These are phyloP conservation scores for Tromatobia lineatoria DNA, from an alignment of 2,888 invertebrate genomes.

Conservation along the genomic window DNA sequence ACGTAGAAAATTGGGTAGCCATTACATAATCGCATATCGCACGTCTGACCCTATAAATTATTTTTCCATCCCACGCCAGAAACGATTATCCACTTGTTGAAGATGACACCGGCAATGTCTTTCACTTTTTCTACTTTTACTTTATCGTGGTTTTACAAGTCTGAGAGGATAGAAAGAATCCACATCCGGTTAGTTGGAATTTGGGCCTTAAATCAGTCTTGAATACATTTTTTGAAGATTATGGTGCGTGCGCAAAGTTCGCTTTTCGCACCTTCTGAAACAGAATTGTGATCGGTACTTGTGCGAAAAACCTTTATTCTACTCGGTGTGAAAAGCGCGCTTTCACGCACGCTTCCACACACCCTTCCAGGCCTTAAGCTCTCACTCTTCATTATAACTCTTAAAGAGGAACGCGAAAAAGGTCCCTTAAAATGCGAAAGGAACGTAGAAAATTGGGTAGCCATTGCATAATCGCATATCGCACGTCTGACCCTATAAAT, in stretches of 20 bases:
- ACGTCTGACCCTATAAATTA: neutral
- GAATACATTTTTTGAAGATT: no score
- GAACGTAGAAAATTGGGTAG: constrained; percentile 8
- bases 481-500: neutral
- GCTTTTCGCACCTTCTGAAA: no score
- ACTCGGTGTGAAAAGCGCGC: no score
- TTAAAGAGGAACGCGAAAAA: constrained; percentile 14
- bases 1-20: constrained; percentile 15
- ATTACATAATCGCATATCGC: neutral
- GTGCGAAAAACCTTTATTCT: no score
- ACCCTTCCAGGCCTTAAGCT: constrained; percentile 2
- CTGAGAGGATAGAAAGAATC: neutral
- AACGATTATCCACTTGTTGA: neutral
- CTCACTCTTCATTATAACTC: constrained; percentile 36
- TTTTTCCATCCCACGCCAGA: neutral
- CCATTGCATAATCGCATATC: neutral
- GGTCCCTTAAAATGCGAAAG: neutral
- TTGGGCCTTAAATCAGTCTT: no score
- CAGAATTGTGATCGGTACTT: no score
- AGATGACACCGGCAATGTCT: neutral
- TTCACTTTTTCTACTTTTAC: neutral
- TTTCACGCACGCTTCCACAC: no score
- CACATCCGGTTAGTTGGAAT: no score
- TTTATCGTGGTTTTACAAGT: neutral
- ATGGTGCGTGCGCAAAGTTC: no score